Evolutionary conservation across 2,113 vertebrate genomes (phyloP), one percentile per base, ranked within the genome.

Genomic region (Pelecanoides urinatrix): DNA sequence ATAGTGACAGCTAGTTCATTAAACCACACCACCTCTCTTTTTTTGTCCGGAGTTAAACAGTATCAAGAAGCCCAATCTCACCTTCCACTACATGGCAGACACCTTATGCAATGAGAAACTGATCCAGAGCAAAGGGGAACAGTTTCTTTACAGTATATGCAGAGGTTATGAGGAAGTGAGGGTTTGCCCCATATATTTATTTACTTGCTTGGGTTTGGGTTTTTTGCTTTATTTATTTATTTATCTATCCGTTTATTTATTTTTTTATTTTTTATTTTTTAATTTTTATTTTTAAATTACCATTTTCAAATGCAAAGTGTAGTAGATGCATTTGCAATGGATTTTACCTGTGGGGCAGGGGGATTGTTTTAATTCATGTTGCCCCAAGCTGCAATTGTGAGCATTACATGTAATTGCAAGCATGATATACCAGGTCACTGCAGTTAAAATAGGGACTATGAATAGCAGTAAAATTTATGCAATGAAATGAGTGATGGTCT

Each of bases 281-380:
- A 40, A 40, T 38, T 42, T 63, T 45, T 19, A 45, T 19, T 45
- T 19, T 45, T 42, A 25, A 45, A 88, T 30, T 4, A 45, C 6
- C 2, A 13, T 71, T 90, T 90, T 75, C 23, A 44, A 68, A 20
- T 27, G 9, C 2, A 10, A n/a, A 70, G 3, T 1, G 0, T 10
- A 22, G 18, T 34, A 27, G 30, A n/a, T 42, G 5, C 1, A 6
- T 74, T 73, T 53, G 26, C 12, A 20, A 32, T 16, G 40, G 14
- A 11, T 72, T 90, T 73, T 42, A 32, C 40, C 40, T 40, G 11
- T 70, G 44, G 25, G 30, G 13, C 2, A 12, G 9, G 3, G 9
- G 3, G 4, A 5, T 21, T 59, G 5, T 14, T 72, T 52, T 9
- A 26, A 65, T 47, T 63, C 38, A 3, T 0, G 0, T 17, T 50